Conservation (phyloP, 2,113 vertebrate species). For the Tetrao urogallus region DNA sequence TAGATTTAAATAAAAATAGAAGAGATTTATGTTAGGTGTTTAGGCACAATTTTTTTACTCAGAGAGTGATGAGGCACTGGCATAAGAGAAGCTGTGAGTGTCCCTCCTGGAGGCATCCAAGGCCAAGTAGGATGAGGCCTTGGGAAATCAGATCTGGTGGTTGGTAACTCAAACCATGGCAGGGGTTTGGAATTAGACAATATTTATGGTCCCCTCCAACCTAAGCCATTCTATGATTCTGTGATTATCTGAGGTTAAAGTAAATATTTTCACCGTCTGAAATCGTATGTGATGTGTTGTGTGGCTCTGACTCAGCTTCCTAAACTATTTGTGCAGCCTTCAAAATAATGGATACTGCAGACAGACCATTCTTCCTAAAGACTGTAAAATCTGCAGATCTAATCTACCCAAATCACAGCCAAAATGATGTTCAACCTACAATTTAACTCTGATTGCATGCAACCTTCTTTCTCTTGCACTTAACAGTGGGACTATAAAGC, state of each 20-base stretch:
- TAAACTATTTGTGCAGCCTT: background rate
- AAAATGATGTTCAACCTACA: background rate
- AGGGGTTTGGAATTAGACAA: too few species aligned
- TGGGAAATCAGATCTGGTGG: too few species aligned
- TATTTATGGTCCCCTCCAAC: too few species aligned
- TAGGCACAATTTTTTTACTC: too few species aligned
- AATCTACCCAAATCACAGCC: background rate
- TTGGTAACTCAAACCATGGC: too few species aligned
- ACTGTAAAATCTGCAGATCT: background rate
- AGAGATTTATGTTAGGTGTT: too few species aligned
- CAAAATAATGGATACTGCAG: background rate
- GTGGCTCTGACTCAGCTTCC: conserved; percentile 14
- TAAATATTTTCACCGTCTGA: background rate
- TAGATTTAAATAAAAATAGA: too few species aligned
- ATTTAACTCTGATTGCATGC: background rate
- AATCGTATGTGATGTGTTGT: background rate
- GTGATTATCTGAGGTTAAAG: background rate
- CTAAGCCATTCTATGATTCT: too few species aligned
- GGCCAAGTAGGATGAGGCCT: too few species aligned
- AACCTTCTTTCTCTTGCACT: background rate
- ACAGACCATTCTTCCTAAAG: background rate
- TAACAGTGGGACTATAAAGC: background rate
- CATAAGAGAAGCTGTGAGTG: too few species aligned
- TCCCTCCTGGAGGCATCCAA: too few species aligned
- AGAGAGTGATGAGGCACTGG: too few species aligned